These are phyloP conservation scores for Indri indri DNA, from an alignment of 2,113 vertebrate genomes.

Conservation along the genomic window DNA sequence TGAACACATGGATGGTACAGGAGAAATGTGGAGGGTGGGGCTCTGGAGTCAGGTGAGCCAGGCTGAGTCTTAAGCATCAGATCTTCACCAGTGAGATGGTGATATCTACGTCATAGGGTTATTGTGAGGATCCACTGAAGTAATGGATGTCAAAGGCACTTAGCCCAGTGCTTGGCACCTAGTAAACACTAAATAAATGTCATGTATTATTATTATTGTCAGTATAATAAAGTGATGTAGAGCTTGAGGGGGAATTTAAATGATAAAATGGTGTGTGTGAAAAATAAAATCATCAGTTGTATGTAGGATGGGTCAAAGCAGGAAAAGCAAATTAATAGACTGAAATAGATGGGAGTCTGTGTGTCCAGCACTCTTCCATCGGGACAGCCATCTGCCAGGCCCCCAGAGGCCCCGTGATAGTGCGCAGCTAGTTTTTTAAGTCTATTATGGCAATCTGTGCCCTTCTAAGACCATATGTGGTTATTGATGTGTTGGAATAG, in stretches of 20 bases:
- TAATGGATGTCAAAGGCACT: background rate
- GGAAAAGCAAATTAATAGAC: background rate
- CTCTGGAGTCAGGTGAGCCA: accelerated
- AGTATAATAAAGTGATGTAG: background rate
- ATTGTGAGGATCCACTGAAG: background rate
- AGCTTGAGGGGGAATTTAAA: background rate
- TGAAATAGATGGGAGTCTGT: background rate
- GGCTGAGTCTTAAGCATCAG: background rate
- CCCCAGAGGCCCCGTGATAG: background rate
- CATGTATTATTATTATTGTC: background rate
- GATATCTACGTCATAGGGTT: too few relatives aligned
- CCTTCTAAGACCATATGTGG: background rate
- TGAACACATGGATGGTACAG: accelerated
- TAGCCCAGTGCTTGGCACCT: background rate
- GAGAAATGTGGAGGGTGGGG: too few relatives aligned
- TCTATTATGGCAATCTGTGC: accelerated
- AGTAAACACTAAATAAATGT: background rate
- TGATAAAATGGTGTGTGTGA: background rate
- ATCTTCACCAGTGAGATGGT: background rate
- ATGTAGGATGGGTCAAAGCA: background rate
- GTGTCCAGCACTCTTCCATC: background rate
- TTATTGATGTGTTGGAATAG: background rate
- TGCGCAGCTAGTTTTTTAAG: background rate
- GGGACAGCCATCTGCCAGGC: background rate
- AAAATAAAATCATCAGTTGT: background rate